Evolutionary conservation across 2,113 vertebrate species (phyloP), one percentile per base, ranked within the genome.

Genomic region (Rhagologus leucostigma): DNA sequence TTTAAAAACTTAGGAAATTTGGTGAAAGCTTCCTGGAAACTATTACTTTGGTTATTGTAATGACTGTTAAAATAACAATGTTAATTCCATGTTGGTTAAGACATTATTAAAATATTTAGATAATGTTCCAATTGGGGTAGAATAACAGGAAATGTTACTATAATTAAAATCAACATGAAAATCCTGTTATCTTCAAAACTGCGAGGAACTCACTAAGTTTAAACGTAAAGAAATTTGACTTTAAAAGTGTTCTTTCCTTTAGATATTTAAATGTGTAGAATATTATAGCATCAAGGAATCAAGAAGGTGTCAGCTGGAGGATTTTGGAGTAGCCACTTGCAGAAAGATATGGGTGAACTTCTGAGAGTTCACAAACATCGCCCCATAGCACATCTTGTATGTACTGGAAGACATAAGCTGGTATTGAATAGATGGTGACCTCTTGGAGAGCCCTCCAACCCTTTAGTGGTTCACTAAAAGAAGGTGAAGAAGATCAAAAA

Each of bases 101-200:
- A 62, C 10, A 30, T 27, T 73, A 35, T 46, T 75, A 60, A 86
- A 79, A 90, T 90, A 82, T 46, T 27, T 57, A 87, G 15, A 21
- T 87, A 41, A 44, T 56, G 8, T 57, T 85, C 59, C 33, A 85
- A 0, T 59, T 69, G 88, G 9, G 11, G n/a, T 19, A 49, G 16
- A 90, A 56, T 81, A 87, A 70, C 12, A 89, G 19, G 39, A 86
- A 90, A 39, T 77, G 33, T 37, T 52, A 29, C 62, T 76, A 30
- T 83, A 83, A 69, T 87, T 80, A 91, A 95, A 95, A 96, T 13
- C 21, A 69, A 89, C 20, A 11, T 60, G 39, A 90, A 93, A 92
- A 94, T 94, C 33, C 26, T 29, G 9, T 71, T 90, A 41, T 56
- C 37, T 63, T 62, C 68, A 78, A 84, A 90, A 71, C 33, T 76